These are phyloP conservation scores for Chrysolina oricalcia DNA, from an alignment of 2,888 invertebrate species.

Conservation along the genomic window DNA sequence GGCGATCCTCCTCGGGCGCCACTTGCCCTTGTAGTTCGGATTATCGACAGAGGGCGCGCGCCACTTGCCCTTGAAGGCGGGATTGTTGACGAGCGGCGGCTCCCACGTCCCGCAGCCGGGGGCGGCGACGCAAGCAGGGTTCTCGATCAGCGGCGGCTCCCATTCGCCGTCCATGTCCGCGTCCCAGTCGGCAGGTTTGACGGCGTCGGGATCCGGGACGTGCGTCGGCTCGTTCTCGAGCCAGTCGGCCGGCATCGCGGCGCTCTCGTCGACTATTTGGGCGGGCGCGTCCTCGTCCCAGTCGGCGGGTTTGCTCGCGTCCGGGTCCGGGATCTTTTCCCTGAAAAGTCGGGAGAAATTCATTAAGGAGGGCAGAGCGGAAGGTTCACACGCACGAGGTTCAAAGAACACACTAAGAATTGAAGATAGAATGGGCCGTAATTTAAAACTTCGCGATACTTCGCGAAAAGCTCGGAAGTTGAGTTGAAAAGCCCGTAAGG, in stretches of 20 bases:
- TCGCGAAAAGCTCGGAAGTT: too few species aligned
- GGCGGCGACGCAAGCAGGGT: slow-evolving; percentile 84
- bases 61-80: slow-evolving; percentile 95
- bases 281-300: slow-evolving; percentile 98
- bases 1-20: slow-evolving; percentile 88
- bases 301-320: slow-evolving; percentile 91
- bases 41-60: slow-evolving; percentile 91
- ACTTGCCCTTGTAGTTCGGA: slow-evolving; percentile 96
- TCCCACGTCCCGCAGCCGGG: slow-evolving; percentile 94
- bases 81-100: slow-evolving; percentile 89
- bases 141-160: slow-evolving; percentile 95
- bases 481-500: too few species aligned
- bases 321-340: slow-evolving; percentile 65
- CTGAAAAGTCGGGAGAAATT: slow-evolving; percentile 67
- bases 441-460: too few species aligned
- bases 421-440: too few species aligned
- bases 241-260: slow-evolving; percentile 92
- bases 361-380: not conserved
- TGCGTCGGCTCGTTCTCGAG: slow-evolving; percentile 91
- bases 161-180: slow-evolving; percentile 89
- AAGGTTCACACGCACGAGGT: not conserved
- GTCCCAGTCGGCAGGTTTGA: slow-evolving; percentile 97
- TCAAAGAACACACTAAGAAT: slow-evolving; percentile 4
- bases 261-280: slow-evolving; percentile 89
- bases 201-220: slow-evolving; percentile 89